Evolutionary conservation across 1,140 invertebrate genomes (phyloP).

Genomic region (Neuroterus valhalla): DNA sequence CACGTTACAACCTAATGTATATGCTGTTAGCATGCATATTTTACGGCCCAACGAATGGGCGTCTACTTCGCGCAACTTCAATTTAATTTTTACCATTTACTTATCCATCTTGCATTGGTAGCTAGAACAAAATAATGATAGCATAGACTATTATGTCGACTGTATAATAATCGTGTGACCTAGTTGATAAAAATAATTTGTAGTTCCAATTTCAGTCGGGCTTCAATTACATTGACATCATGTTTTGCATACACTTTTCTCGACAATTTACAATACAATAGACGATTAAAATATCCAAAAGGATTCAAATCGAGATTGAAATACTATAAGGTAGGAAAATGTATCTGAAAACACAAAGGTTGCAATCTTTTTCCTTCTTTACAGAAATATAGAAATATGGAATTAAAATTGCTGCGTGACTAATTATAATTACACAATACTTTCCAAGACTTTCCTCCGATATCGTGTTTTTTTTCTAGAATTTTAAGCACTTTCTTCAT

Average conservation of each 20-base stretch:
- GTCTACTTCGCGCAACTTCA: not conserved
- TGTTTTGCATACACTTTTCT: not conserved
- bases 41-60: not conserved
- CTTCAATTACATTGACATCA: not conserved
- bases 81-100: not conserved
- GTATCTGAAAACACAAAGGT: not conserved
- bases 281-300: slow-evolving; percentile 6
- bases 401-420: slow-evolving; percentile 23
- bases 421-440: slow-evolving; percentile 21
- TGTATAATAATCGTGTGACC: too few relatives aligned
- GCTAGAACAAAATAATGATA: too few relatives aligned
- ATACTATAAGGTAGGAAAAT: too few relatives aligned
- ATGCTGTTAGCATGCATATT: not conserved
- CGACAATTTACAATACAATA: not conserved
- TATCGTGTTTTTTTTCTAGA: not conserved
- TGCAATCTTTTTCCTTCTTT: not conserved
- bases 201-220: not conserved
- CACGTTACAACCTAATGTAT: not conserved
- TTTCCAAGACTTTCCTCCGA: not conserved
- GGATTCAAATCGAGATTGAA: too few relatives aligned
- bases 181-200: not conserved
- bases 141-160: too few relatives aligned
- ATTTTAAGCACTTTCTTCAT: slow-evolving; percentile 10
- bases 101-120: not conserved
- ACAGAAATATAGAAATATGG: slow-evolving; percentile 3